Evolutionary conservation across 2,888 invertebrate species (phyloP), one percentile per base, ranked within the genome.

Genomic region (Apamea monoglypha): DNA sequence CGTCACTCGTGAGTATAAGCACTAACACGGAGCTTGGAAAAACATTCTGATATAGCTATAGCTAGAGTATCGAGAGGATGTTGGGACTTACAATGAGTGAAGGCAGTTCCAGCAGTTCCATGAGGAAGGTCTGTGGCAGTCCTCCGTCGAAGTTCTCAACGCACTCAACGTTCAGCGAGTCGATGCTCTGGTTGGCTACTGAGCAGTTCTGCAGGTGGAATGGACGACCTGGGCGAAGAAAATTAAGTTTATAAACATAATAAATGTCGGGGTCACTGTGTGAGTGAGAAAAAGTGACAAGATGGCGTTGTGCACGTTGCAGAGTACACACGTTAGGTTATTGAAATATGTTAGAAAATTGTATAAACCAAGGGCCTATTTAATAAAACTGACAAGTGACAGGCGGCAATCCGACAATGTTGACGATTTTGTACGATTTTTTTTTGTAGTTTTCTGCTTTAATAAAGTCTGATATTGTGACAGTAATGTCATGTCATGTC

Each of bases 131-230:
- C 95, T 99, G 99, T 7, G 98, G 98, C 70, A 99, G 97, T 18
- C 99, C 99, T 69, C 99, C 99, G 91, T 98, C 98, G 95, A 98
- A 98, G 91, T 98, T 98, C 95, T 99, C 99, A 76, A 98, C 97
- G 94, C 99, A 99, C 88, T 98, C 98, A 72, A 99, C 98, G 94
- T 98, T 98, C 80, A 99, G 93, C 0, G 98, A 98, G 92, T 99
- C 98, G 85, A 98, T 97, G 78, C 99, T 99, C 95, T 99, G 98
- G 95, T 99, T 99, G 78, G 98, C 98, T 56, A 99, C 98, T n/a
- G 98, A 98, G 95, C 99, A 99, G 96, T 99, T 99, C 92, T 98
- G 98, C 78, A 99, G 97, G 75, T 98, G 98, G 93, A 99, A 98
- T 14, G 99, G 99, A 69, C 98, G 98, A 92, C 99, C 99, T 98